phyloP scores from a whole-genome alignment of 2,888 invertebrate genomes.

The Metopia argyrocephala region DNA sequence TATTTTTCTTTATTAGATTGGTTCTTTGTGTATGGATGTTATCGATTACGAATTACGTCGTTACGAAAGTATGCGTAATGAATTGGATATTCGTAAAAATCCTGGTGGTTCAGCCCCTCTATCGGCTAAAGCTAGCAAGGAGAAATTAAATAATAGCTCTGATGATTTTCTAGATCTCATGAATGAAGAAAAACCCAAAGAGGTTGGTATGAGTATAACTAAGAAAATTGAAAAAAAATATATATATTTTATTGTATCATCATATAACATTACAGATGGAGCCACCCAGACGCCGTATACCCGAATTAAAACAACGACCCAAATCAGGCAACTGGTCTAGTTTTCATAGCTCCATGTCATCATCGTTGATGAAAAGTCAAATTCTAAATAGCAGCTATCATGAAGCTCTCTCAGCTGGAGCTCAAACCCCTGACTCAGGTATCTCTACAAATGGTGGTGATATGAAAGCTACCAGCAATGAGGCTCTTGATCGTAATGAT shows the following conservation, averaged over 20 bases:
- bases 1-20: conserved; percentile 82
- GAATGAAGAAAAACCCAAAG: conserved; percentile 79
- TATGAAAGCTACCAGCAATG: conserved; percentile 74
- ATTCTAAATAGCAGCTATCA: conserved; percentile 85
- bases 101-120: conserved; percentile 71
- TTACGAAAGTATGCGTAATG: conserved; percentile 94
- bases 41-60: conserved; percentile 96
- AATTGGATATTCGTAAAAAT: conserved; percentile 81
- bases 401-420: conserved; percentile 80
- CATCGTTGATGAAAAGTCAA: conserved; percentile 81
- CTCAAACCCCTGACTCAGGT: conserved; percentile 74
- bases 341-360: conserved; percentile 79
- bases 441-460: conserved; percentile 67
- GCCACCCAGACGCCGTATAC: conserved; percentile 84
- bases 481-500: conserved; percentile 75
- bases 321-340: conserved; percentile 86
- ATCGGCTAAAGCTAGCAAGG: conserved; percentile 76
- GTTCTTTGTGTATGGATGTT: conserved; percentile 97
- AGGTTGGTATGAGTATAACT: conserved; percentile 67
- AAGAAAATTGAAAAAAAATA: not conserved
- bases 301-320: conserved; percentile 86
- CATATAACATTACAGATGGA: conserved; percentile 78
- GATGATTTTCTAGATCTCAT: conserved; percentile 78
- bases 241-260: not conserved
- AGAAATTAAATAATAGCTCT: conserved; percentile 75